phyloP scores from a whole-genome alignment of 2,113 vertebrate genomes.

The Coturnix japonica region DNA sequence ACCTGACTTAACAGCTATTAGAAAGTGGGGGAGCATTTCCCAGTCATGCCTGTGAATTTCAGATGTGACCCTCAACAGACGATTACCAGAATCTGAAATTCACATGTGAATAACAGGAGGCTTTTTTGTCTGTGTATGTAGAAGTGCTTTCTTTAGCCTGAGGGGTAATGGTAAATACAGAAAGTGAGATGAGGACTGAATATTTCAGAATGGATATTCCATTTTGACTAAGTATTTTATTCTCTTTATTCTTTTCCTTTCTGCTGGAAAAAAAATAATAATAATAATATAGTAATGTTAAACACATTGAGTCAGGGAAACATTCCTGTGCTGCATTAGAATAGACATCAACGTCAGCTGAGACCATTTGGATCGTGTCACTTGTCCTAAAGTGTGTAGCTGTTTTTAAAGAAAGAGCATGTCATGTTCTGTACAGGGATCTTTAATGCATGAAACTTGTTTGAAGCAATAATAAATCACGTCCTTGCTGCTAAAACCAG shows the following conservation, averaged over 20 bases:
- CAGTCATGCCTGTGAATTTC: constrained; percentile 7
- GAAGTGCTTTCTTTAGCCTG: constrained; percentile 20
- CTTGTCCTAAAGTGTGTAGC: constrained; percentile 69
- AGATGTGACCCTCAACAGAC: constrained; percentile 16
- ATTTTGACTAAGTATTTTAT: constrained; percentile 13
- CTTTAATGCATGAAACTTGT: constrained; percentile 77
- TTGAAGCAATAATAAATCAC: constrained; percentile 78
- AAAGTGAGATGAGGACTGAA: constrained; percentile 26
- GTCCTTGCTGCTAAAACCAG: constrained; percentile 65
- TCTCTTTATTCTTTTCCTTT: background rate
- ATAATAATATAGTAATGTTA: too few relatives aligned
- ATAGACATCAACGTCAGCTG: constrained; percentile 68
- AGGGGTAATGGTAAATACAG: background rate
- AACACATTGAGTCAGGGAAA: constrained; percentile 22
- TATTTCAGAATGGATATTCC: constrained; percentile 8
- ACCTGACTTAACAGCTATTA: background rate
- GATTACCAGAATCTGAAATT: constrained; percentile 29
- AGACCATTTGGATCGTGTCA: constrained; percentile 76
- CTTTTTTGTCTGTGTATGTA: background rate
- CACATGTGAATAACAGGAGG: background rate
- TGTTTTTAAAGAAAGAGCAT: constrained; percentile 74
- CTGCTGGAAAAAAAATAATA: constrained; percentile 1
- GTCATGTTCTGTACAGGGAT: constrained; percentile 72
- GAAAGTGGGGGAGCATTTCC: constrained; percentile 12
- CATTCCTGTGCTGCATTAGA: constrained; percentile 66